phyloP scores from a whole-genome alignment of 2,888 invertebrate species.

The Drosophila mayaguana region DNA sequence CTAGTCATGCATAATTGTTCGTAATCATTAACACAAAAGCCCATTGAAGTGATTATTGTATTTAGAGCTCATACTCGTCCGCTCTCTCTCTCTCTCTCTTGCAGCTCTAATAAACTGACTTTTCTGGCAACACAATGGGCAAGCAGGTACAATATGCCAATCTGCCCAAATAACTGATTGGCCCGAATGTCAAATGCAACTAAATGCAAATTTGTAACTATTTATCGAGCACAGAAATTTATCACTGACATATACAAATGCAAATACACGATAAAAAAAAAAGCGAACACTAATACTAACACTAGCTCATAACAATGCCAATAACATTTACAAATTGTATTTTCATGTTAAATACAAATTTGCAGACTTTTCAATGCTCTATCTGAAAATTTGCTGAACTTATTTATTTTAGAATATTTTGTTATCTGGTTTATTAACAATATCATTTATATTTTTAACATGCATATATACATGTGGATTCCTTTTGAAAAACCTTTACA shows the following conservation, averaged over 20 bases:
- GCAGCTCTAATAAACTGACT: constrained; percentile 39
- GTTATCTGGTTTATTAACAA: no score
- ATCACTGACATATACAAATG: constrained; percentile 32
- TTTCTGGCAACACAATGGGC: constrained; percentile 9
- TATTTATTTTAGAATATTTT: no score
- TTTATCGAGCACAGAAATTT: constrained; percentile 44
- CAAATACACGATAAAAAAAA: constrained; percentile 9
- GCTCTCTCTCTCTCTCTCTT: neutral
- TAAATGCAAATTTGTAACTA: constrained; percentile 45
- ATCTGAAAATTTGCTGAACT: no score
- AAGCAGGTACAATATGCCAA: constrained; percentile 9
- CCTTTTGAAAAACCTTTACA: no score
- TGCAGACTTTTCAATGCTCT: neutral
- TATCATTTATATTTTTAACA: no score
- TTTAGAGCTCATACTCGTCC: neutral
- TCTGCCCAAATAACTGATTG: constrained; percentile 24
- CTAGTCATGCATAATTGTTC: constrained; percentile 20
- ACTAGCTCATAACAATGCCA: constrained; percentile 31
- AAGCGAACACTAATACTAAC: constrained; percentile 3
- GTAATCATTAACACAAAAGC: constrained; percentile 34
- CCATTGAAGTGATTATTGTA: constrained; percentile 47
- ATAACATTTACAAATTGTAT: constrained; percentile 52
- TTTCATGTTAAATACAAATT: constrained; percentile 8
- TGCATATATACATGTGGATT: no score
- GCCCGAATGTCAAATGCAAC: constrained; percentile 36